Evolutionary conservation across 2,888 invertebrate genomes (phyloP).

Genomic region (Mesoligia furuncula): DNA sequence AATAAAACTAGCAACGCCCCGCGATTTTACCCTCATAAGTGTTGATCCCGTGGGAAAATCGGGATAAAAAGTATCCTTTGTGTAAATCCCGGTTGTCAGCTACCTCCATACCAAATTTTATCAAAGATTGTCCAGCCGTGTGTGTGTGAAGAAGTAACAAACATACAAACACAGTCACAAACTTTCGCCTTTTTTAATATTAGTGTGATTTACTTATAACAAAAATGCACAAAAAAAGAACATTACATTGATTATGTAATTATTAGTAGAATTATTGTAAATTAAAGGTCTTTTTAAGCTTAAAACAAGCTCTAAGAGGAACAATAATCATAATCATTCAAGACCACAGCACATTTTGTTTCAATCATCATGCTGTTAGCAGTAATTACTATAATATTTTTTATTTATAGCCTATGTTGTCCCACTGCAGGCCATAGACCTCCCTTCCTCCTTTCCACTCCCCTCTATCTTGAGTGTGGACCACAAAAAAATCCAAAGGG

Average conservation of each 20-base stretch:
- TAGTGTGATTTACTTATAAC: neutral
- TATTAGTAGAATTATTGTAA: neutral
- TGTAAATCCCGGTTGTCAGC: too few species aligned
- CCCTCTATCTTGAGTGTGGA: neutral
- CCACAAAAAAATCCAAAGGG: neutral
- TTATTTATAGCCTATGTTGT: neutral
- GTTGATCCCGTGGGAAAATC: too few species aligned
- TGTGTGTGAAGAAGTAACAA: too few species aligned
- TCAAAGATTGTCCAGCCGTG: too few species aligned
- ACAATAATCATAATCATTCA: neutral
- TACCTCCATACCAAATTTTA: too few species aligned
- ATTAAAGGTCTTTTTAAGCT: neutral
- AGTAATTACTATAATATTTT: neutral
- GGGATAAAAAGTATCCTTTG: too few species aligned
- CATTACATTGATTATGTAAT: neutral
- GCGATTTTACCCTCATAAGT: too few species aligned
- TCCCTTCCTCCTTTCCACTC: neutral
- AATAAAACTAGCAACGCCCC: too few species aligned
- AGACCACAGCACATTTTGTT: neutral
- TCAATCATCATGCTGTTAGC: neutral
- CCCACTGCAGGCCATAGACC: neutral
- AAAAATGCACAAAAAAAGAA: neutral
- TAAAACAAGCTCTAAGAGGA: neutral
- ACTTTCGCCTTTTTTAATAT: too few species aligned
- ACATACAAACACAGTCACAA: too few species aligned